Conservation (phyloP, 2,888 invertebrate genomes). For the Helicoverpa assulta region DNA sequence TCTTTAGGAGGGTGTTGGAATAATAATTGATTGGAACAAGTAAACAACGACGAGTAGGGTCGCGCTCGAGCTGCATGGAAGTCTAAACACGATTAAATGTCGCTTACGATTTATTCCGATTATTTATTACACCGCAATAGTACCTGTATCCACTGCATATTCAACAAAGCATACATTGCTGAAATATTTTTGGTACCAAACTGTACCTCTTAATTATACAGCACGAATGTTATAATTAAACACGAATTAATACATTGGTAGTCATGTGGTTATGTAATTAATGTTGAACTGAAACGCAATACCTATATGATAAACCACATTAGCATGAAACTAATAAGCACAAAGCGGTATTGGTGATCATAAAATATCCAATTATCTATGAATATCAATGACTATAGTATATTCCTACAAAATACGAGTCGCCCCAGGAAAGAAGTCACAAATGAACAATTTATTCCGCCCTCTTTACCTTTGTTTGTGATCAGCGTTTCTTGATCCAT, state of each 20-base stretch:
- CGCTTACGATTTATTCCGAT: constrained; percentile 44
- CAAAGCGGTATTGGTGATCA: no score
- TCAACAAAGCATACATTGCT: constrained; percentile 34
- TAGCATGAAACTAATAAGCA: neutral
- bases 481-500: constrained; percentile 24
- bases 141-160: constrained; percentile 38
- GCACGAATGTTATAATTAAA: constrained; percentile 23
- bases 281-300: constrained; percentile 1
- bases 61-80: constrained; percentile 37
- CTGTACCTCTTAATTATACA: constrained; percentile 42
- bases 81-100: constrained; percentile 39
- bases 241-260: constrained; percentile 22
- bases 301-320: constrained; percentile 3
- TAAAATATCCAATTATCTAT: no score
- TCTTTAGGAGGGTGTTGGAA: constrained; percentile 42
- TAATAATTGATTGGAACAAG: constrained; percentile 48
- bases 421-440: constrained; percentile 12
- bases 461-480: constrained; percentile 20
- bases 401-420: no score
- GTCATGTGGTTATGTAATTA: constrained; percentile 16
- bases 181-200: constrained; percentile 29
- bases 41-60: constrained; percentile 26
- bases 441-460: constrained; percentile 24
- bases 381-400: no score
- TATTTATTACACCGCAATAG: constrained; percentile 29